A percentile compares a stretch with the other conserved stretches of the same genome.
Conservation (phyloP, 2,797 vertebrate genomes). For the Apodemus agrarius region DNA sequence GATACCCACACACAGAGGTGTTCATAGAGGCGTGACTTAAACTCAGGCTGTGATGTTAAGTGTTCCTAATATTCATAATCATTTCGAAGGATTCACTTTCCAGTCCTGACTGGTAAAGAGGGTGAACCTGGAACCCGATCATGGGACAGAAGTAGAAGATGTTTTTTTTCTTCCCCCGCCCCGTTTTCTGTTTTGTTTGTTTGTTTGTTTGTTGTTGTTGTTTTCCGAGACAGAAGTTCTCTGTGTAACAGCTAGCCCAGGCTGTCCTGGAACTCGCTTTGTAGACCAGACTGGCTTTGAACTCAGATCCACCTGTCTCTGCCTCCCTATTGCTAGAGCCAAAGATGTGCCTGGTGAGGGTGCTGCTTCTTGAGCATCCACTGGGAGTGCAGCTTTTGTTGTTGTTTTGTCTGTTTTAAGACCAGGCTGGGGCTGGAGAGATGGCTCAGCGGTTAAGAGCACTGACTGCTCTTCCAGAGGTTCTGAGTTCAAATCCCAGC, state of each 20-base stretch:
- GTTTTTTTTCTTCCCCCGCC: background rate
- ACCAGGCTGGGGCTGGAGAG: no score
- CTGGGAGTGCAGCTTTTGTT: background rate
- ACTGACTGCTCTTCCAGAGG: no score
- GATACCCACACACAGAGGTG: background rate
- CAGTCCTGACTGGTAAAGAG: no score
- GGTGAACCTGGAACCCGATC: background rate
- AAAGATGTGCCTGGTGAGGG: background rate
- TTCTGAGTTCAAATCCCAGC: no score
- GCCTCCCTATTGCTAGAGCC: background rate
- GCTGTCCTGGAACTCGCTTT: background rate
- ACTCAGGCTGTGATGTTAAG: constrained; percentile 1
- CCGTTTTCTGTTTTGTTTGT: background rate
- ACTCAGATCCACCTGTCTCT: background rate
- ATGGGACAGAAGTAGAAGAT: background rate
- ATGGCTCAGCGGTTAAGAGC: no score
- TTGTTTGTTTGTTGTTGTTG: background rate
- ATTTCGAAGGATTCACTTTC: background rate
- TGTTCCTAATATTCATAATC: background rate
- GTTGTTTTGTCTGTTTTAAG: background rate
- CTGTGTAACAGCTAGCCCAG: background rate
- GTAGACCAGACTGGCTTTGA: background rate
- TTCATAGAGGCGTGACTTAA: background rate
- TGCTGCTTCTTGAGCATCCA: background rate
- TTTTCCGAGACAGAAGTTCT: background rate